These are phyloP conservation scores for Lepidocolaptes lacrymiger DNA, from an alignment of 2,797 vertebrate species.

Conservation along the genomic window DNA sequence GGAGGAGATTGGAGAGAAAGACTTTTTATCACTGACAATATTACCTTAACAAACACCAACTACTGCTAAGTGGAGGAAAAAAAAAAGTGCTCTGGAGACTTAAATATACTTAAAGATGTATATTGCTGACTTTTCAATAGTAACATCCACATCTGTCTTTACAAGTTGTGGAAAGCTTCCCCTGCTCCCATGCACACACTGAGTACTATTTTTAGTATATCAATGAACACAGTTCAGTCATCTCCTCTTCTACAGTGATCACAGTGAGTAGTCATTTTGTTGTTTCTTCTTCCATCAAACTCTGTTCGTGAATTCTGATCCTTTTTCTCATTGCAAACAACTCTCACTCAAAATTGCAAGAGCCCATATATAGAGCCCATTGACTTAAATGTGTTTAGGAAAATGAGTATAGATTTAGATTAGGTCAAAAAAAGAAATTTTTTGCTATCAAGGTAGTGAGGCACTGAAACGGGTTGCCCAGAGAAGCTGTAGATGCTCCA, in stretches of 20 bases:
- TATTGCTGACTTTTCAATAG: background rate
- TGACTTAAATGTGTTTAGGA: background rate
- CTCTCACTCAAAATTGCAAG: background rate
- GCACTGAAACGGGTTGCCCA: background rate
- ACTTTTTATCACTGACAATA: background rate
- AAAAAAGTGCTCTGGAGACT: background rate
- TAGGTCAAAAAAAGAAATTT: background rate
- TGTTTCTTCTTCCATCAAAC: background rate
- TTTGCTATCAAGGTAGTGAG: background rate
- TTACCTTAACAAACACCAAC: background rate
- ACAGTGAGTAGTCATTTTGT: background rate
- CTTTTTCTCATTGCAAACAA: background rate
- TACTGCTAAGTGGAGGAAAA: background rate
- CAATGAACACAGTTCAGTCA: background rate
- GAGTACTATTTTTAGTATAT: background rate
- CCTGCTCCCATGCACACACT: fast-evolving
- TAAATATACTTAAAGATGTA: background rate
- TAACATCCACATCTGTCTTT: background rate
- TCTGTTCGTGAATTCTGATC: background rate
- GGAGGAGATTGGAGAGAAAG: background rate
- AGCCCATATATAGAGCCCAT: background rate
- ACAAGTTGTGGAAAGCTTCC: background rate
- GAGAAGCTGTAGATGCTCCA: background rate
- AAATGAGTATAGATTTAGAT: background rate
- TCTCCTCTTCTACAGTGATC: background rate